Base-by-base conservation (phyloP, 2,888 invertebrate species). In the Dicycla oo region DNA sequence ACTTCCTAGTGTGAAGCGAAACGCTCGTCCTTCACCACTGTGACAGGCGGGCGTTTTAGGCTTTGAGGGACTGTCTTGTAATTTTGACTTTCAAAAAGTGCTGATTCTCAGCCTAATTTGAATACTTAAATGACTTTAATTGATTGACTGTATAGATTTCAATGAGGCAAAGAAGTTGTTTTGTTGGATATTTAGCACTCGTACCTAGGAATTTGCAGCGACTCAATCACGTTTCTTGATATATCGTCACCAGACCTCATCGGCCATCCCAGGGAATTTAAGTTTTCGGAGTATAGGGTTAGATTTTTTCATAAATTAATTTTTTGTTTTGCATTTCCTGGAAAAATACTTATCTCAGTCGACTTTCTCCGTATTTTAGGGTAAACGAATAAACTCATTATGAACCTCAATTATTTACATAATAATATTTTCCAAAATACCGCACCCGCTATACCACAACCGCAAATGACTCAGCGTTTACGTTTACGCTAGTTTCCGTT, bases 401-500 rank as follows among this genome's bases (percentile, higher is more conserved):
- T 18, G 2, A 45, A 51, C 23, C 7, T 23, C 49, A 15, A 11
- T 18, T 30, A 18, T 53, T 75, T 70, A 45, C n/a, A 26, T 65
- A 54, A 58, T 1, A 65, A 26, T 1, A 60, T 66, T 66, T 54
- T 57, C 18, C 11, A 70, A 57, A 64, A 47, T 2, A 23, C 51
- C n/a, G 63, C 78, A 11, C 69, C n/a, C 47, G 30, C 15, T 81
- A 53, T 60, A 74, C 78, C 78, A 49, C 71, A 71, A 60, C 79
- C 62, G 60, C 65, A 83, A 83, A 76, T 69, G 75, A 69, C 73
- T 70, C 49, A 71, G 53, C 66, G 47, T 85, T 70, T 20, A 75
- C 73, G 75, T 83, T 63, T 26, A 70, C 76, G 70, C 73, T 54
- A 56, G 69, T 80, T 79, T 79, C 83, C 80, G 66, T 70, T 72